Evolutionary conservation across 2,888 invertebrate genomes (phyloP).

Genomic region (Dolichomitus sp.): DNA sequence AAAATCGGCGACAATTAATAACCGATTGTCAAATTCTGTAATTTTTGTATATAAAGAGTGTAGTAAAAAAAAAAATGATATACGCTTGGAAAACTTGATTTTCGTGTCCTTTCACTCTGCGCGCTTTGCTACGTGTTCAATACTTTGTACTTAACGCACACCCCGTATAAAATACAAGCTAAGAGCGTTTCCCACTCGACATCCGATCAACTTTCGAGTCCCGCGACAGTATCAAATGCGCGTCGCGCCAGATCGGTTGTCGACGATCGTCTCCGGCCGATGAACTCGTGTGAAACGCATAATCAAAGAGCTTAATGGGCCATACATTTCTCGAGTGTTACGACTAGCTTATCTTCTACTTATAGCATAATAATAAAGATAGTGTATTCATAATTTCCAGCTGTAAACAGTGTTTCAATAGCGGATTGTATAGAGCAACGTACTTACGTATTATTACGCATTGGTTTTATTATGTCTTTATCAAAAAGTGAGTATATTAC

Average conservation of each 20-base stretch:
- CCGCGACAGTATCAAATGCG: constrained; percentile 53
- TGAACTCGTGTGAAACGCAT: constrained; percentile 37
- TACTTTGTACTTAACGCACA: constrained; percentile 13
- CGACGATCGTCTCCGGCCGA: constrained; percentile 21
- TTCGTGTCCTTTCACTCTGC: background rate
- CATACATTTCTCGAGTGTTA: background rate
- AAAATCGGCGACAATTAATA: constrained; percentile 47
- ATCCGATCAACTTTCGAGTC: constrained; percentile 66
- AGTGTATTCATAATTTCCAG: background rate
- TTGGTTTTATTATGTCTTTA: constrained; percentile 35
- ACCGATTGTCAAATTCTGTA: constrained; percentile 23
- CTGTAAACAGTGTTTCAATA: background rate
- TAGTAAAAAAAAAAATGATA: constrained; percentile 48
- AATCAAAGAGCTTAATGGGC: background rate
- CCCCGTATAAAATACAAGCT: constrained; percentile 6
- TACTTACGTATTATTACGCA: background rate
- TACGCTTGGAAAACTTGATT: background rate
- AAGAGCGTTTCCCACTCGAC: constrained; percentile 43
- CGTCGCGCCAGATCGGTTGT: constrained; percentile 40
- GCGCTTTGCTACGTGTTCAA: background rate
- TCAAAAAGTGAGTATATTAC: constrained; percentile 48
- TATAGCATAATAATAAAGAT: background rate
- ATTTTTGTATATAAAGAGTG: constrained; percentile 64
- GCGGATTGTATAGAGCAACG: background rate
- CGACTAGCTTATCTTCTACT: background rate